phyloP scores from a whole-genome alignment of 2,888 invertebrate genomes.

The Acanthosoma haemorrhoidale region DNA sequence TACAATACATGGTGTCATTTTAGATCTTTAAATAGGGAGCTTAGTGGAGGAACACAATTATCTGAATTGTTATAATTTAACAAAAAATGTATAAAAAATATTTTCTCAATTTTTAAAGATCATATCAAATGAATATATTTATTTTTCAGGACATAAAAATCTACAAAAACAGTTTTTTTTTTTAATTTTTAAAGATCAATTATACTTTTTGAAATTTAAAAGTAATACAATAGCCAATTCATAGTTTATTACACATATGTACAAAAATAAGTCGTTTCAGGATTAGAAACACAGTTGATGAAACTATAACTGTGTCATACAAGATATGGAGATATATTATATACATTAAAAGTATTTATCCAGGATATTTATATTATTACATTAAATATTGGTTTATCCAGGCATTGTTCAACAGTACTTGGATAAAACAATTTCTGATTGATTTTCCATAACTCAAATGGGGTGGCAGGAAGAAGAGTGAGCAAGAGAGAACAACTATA shows the following conservation, averaged over 20 bases:
- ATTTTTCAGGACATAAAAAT: no score
- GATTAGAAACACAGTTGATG: conserved; percentile 20
- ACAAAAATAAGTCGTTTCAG: conserved; percentile 25
- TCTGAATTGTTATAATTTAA: no score
- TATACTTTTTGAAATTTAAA: background rate
- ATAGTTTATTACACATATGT: conserved; percentile 6
- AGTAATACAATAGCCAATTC: background rate
- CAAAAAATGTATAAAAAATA: no score
- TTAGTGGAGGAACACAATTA: no score
- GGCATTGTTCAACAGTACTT: background rate
- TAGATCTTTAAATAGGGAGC: no score
- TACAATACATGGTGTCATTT: no score
- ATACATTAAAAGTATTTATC: conserved; percentile 19
- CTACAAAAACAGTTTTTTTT: background rate
- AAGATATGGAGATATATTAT: conserved; percentile 27
- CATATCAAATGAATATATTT: no score
- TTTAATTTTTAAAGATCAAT: background rate
- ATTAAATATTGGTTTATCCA: background rate
- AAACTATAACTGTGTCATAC: conserved; percentile 27
- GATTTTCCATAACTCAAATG: background rate
- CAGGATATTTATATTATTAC: conserved; percentile 11
- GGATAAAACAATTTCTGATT: background rate
- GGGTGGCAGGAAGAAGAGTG: conserved; percentile 29
- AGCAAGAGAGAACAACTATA: conserved; percentile 15
- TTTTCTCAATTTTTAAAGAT: no score